Evolutionary conservation across 2,797 vertebrate species (phyloP).

Genomic region (Lemur catta): DNA sequence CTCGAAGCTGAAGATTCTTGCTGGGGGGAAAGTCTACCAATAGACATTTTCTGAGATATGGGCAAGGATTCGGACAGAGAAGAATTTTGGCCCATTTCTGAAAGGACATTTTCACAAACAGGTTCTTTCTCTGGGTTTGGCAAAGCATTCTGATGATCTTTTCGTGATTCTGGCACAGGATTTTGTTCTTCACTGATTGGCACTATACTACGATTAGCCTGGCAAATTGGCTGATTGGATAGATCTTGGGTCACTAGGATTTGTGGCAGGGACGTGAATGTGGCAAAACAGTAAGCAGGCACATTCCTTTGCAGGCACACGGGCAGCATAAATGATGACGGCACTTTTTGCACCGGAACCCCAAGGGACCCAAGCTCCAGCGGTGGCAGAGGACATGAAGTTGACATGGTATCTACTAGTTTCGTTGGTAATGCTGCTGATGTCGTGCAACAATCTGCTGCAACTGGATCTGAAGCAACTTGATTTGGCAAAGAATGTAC

Average conservation of each 20-base stretch:
- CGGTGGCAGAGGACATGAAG: constrained; percentile 83
- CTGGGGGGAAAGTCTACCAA: constrained; percentile 93
- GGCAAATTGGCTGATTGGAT: constrained; percentile 84
- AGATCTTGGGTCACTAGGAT: constrained; percentile 97
- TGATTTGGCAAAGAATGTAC: constrained; percentile 85
- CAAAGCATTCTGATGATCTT: constrained; percentile 82
- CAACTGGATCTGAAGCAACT: constrained; percentile 85
- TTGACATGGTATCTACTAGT: constrained; percentile 84
- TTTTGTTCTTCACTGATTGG: constrained; percentile 83
- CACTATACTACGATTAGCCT: constrained; percentile 79
- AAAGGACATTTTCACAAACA: constrained; percentile 79
- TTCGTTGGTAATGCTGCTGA: constrained; percentile 81
- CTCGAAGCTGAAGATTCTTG: constrained; percentile 95
- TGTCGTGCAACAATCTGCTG: constrained; percentile 69
- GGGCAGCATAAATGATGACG: constrained; percentile 87
- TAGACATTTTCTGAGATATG: constrained; percentile 88
- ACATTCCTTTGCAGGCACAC: constrained; percentile 84
- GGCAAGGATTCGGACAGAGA: constrained; percentile 84
- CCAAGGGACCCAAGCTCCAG: constrained; percentile 79
- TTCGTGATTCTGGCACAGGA: constrained; percentile 83
- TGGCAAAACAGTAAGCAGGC: constrained; percentile 85
- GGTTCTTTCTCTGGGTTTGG: constrained; percentile 80
- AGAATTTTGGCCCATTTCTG: constrained; percentile 80
- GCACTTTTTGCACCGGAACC: constrained; percentile 77
- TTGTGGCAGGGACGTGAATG: constrained; percentile 89